A percentile compares a stretch with the other conserved stretches of the same genome.
phyloP scores from a whole-genome alignment of 2,113 vertebrate species.

The Syrrhaptes paradoxus region DNA sequence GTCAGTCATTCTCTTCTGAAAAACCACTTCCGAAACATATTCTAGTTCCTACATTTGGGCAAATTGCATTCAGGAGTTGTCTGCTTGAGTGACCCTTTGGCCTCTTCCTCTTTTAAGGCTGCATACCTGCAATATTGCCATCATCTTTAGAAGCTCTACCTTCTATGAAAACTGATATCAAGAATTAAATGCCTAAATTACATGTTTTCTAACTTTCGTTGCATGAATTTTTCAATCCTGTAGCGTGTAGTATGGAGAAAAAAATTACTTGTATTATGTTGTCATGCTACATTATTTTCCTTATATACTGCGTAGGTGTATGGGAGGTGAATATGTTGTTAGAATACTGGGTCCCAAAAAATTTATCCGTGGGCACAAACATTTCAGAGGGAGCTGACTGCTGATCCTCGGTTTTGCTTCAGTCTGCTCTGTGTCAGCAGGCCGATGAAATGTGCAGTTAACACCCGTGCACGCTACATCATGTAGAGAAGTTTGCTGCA shows the following conservation, averaged over 20 bases:
- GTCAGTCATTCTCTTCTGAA: background rate
- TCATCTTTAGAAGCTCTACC: background rate
- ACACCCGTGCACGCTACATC: accelerated
- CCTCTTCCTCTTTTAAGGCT: background rate
- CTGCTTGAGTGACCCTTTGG: background rate
- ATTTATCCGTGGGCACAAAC: background rate
- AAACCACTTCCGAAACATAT: background rate
- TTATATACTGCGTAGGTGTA: background rate
- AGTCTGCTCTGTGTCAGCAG: background rate
- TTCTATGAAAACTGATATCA: background rate
- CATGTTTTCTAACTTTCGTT: background rate
- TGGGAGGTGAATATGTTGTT: background rate
- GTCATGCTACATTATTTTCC: background rate
- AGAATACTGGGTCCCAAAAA: background rate
- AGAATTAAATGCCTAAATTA: background rate
- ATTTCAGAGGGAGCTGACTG: background rate
- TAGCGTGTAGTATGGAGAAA: background rate
- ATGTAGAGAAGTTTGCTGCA: background rate
- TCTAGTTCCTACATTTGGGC: background rate
- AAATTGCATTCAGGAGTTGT: background rate
- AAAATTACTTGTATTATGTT: background rate
- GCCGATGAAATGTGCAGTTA: background rate
- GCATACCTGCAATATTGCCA: background rate
- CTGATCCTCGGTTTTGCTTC: background rate
- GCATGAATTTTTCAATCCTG: background rate